Conservation (phyloP, 2,113 vertebrate genomes). For the Sceloporus undulatus region DNA sequence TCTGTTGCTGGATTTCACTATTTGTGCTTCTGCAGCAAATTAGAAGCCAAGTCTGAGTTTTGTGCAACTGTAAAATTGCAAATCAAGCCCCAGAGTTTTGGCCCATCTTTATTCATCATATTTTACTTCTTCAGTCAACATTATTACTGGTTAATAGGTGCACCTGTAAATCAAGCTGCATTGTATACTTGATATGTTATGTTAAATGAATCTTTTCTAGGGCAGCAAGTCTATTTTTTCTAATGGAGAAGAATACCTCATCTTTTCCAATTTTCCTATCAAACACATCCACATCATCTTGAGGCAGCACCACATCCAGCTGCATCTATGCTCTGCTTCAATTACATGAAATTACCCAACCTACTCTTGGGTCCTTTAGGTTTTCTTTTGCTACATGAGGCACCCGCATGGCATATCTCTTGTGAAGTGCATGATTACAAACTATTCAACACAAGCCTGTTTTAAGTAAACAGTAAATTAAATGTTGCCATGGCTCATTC, state of each 20-base stretch:
- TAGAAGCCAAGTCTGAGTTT: constrained; percentile 63
- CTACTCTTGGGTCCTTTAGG: constrained; percentile 74
- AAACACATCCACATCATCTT: constrained; percentile 75
- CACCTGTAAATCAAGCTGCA: constrained; percentile 82
- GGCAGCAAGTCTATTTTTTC: constrained; percentile 68
- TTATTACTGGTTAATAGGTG: constrained; percentile 78
- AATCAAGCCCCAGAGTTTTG: constrained; percentile 67
- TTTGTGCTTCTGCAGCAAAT: constrained; percentile 47
- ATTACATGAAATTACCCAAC: constrained; percentile 76
- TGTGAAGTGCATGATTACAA: constrained; percentile 72
- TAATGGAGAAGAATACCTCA: constrained; percentile 79
- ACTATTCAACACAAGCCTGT: constrained; percentile 73
- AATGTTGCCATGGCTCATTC: constrained; percentile 72
- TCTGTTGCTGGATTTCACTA: constrained; percentile 53
- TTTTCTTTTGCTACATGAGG: constrained; percentile 70
- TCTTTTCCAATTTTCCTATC: constrained; percentile 80
- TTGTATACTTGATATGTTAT: constrained; percentile 72
- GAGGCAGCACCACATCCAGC: constrained; percentile 72
- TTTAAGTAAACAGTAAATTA: constrained; percentile 78
- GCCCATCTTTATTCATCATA: constrained; percentile 72
- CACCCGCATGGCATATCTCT: constrained; percentile 63
- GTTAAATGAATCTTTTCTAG: constrained; percentile 77
- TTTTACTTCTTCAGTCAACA: constrained; percentile 73
- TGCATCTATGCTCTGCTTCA: constrained; percentile 73
- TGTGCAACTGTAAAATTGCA: constrained; percentile 62